Evolutionary conservation across 2,797 vertebrate species (phyloP).

Genomic region (Enteromius unitaeniatus): DNA sequence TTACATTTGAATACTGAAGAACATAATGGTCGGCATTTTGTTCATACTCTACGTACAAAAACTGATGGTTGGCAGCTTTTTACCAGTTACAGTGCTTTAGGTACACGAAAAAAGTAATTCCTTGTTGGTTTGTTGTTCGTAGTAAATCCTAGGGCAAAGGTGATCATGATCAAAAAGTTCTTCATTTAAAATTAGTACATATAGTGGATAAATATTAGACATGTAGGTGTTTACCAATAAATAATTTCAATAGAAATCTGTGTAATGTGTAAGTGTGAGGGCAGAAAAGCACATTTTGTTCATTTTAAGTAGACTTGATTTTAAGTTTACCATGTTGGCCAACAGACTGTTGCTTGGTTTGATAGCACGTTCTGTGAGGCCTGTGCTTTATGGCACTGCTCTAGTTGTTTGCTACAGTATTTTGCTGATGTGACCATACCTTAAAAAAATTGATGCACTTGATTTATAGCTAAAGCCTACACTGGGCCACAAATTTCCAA

Average conservation of each 20-base stretch:
- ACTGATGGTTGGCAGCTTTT: not conserved
- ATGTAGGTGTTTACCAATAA: not conserved
- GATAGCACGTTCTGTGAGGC: not conserved
- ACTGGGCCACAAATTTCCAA: not conserved
- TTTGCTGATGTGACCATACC: not conserved
- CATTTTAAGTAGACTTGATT: not conserved
- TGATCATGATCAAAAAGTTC: not conserved
- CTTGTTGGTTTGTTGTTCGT: not conserved
- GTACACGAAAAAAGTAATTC: not conserved
- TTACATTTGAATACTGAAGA: not conserved
- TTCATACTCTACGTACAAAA: not conserved
- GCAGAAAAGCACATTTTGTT: no score
- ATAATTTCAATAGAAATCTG: not conserved
- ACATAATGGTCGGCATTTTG: not conserved
- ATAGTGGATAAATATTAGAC: not conserved
- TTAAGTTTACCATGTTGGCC: not conserved
- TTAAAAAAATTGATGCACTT: not conserved
- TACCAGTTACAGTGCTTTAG: not conserved
- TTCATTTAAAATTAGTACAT: not conserved
- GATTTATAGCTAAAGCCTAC: constrained; percentile 12
- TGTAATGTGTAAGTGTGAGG: not conserved
- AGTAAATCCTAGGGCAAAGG: not conserved
- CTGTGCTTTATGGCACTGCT: not conserved
- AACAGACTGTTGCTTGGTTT: not conserved
- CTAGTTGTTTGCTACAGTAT: not conserved